Evolutionary conservation across 2,888 invertebrate species (phyloP).

Genomic region (Tuberolachnus salignus): DNA sequence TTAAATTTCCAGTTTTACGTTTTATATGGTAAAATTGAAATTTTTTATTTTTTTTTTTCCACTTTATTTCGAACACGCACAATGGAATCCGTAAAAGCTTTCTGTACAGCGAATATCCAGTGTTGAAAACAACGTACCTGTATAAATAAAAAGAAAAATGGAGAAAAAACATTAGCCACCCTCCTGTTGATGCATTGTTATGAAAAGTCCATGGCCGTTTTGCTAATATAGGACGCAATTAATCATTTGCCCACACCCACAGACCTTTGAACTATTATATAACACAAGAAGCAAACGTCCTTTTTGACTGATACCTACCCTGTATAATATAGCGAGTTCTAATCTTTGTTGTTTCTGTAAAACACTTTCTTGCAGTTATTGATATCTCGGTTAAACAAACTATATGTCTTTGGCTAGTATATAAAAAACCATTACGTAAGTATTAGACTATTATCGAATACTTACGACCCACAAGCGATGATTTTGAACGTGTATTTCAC

Average conservation of each 20-base stretch:
- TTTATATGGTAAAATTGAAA: background rate
- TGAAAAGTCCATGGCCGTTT: slow-evolving; percentile 19
- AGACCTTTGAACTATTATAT: background rate
- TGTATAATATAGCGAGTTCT: slow-evolving; percentile 1
- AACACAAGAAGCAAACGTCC: slow-evolving; percentile 13
- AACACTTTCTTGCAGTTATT: no score
- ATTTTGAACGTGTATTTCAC: no score
- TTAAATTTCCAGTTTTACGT: background rate
- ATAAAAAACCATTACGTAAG: no score
- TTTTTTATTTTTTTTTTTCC: no score
- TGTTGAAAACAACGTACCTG: slow-evolving; percentile 18
- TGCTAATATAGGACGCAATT: slow-evolving; percentile 41
- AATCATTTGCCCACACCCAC: slow-evolving; percentile 28
- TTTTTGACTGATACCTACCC: slow-evolving; percentile 29
- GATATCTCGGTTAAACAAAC: no score
- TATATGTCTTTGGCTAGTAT: no score
- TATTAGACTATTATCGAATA: no score
- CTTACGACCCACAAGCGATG: no score
- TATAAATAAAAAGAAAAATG: slow-evolving; percentile 14
- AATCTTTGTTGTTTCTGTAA: background rate
- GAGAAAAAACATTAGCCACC: background rate
- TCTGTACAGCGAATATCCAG: background rate
- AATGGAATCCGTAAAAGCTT: slow-evolving; percentile 28
- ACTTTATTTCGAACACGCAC: background rate
- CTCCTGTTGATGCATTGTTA: slow-evolving; percentile 21